Evolutionary conservation across 2,113 vertebrate genomes (phyloP).

Genomic region (Stegastes partitus): DNA sequence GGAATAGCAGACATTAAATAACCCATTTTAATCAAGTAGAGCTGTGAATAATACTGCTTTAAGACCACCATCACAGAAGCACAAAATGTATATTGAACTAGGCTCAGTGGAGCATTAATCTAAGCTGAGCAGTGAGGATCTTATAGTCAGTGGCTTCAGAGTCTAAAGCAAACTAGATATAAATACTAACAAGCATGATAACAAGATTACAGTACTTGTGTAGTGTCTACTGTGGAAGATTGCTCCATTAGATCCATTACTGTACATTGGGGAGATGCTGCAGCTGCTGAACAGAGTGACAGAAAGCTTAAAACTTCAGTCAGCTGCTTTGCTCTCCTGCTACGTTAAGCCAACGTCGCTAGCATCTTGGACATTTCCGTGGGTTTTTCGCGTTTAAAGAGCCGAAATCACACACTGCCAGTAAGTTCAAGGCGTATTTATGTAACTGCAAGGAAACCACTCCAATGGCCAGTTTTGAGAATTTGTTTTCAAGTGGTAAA

Average conservation of each 20-base stretch:
- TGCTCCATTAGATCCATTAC: not conserved
- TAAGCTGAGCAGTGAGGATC: not conserved
- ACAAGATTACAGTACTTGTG: not conserved
- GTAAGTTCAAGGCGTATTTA: not conserved
- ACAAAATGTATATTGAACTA: not conserved
- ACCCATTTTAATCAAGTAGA: not conserved
- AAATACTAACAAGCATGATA: not conserved
- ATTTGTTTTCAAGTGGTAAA: no score
- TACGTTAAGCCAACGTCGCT: not conserved
- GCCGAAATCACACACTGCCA: not conserved
- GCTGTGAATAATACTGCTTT: no score
- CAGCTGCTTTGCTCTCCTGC: not conserved
- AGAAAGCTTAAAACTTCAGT: not conserved
- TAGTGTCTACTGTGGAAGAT: not conserved
- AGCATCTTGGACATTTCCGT: not conserved
- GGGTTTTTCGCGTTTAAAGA: not conserved
- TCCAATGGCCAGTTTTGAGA: not conserved
- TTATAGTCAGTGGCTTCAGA: not conserved
- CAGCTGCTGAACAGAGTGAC: not conserved
- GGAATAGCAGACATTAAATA: not conserved
- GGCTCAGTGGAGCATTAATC: not conserved
- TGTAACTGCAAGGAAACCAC: not conserved
- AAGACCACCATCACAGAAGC: not conserved
- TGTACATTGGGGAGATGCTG: not conserved
- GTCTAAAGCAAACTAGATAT: not conserved